Evolutionary conservation across 2,113 vertebrate species (phyloP).

Genomic region (Mustela nigripes): DNA sequence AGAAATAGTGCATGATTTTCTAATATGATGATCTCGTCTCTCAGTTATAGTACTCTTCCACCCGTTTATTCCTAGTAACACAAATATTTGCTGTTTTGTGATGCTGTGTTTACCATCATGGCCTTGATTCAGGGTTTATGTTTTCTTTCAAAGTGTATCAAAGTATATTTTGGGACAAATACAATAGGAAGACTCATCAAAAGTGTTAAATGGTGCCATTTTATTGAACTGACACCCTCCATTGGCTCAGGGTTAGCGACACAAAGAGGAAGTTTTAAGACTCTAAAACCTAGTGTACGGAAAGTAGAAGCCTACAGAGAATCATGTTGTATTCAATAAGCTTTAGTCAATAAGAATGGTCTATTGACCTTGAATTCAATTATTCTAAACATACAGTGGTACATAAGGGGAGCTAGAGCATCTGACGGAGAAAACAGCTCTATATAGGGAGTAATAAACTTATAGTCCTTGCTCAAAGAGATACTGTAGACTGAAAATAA

Average conservation of each 20-base stretch:
- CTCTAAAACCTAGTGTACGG: neutral
- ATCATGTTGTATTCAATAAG: neutral
- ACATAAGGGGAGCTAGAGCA: too few relatives aligned
- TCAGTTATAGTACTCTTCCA: neutral
- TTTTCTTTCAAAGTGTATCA: neutral
- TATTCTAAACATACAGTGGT: neutral
- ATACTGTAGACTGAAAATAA: neutral
- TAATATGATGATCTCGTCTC: neutral
- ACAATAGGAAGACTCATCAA: neutral
- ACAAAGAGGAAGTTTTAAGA: neutral
- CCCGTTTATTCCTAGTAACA: neutral
- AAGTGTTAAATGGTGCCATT: neutral
- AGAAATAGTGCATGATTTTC: neutral
- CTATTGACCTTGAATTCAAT: conserved; percentile 19
- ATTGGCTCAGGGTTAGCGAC: neutral
- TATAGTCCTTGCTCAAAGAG: neutral
- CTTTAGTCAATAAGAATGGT: neutral
- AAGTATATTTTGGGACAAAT: neutral
- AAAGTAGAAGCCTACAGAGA: neutral
- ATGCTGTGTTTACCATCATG: neutral
- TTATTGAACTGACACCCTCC: neutral
- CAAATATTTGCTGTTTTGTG: neutral
- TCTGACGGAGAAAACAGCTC: neutral
- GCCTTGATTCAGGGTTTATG: neutral
- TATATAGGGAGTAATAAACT: neutral